phyloP scores from a whole-genome alignment of 2,888 invertebrate genomes.

The Nomada hirtipes region DNA sequence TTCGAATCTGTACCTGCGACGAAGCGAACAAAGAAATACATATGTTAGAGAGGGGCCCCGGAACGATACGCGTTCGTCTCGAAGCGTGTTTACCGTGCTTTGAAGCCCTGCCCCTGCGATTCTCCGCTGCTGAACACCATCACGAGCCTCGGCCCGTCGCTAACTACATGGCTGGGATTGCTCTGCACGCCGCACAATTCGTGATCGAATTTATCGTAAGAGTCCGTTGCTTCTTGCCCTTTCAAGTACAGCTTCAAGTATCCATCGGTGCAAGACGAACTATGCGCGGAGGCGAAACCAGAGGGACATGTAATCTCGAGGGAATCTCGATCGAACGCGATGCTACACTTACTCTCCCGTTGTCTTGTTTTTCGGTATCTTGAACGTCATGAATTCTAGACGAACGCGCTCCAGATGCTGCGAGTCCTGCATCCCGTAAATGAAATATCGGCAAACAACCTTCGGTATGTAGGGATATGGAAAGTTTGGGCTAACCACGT shows the following conservation, averaged over 20 bases:
- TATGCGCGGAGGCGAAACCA: constrained; percentile 77
- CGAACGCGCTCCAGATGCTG: constrained; percentile 97
- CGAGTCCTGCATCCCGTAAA: constrained; percentile 99
- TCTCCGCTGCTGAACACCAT: constrained; percentile 98
- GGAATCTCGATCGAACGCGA: not conserved
- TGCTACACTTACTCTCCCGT: constrained; percentile 90
- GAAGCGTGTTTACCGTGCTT: constrained; percentile 85
- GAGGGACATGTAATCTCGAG: not conserved
- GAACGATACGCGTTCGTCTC: not conserved
- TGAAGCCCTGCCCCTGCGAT: constrained; percentile 95
- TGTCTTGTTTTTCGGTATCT: constrained; percentile 94
- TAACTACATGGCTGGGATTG: constrained; percentile 92
- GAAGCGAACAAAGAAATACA: not conserved
- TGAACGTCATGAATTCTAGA: constrained; percentile 94
- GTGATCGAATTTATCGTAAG: constrained; percentile 96
- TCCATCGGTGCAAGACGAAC: constrained; percentile 92
- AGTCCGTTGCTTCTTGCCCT: constrained; percentile 96
- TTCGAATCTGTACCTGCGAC: constrained; percentile 84
- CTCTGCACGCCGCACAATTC: constrained; percentile 94
- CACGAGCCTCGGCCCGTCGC: constrained; percentile 96
- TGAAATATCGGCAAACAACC: constrained; percentile 98
- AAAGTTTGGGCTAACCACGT: constrained; percentile 98
- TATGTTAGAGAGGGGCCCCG: too few species aligned
- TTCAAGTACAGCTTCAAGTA: constrained; percentile 96
- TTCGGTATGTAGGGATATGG: constrained; percentile 98